These are phyloP conservation scores for Scalopus aquaticus DNA, from an alignment of 2,113 vertebrate genomes.

Conservation along the genomic window DNA sequence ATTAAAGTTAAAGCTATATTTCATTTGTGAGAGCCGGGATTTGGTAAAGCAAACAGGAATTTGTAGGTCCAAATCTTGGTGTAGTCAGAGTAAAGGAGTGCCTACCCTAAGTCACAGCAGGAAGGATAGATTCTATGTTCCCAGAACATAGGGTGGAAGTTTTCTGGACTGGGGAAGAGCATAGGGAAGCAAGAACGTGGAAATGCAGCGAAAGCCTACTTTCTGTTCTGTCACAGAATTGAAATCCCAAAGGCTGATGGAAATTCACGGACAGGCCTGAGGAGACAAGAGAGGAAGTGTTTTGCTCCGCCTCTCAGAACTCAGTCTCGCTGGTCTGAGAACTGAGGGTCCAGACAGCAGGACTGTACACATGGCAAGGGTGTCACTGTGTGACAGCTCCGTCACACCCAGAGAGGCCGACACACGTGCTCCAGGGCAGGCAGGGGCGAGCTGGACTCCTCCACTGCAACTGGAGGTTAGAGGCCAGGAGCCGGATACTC, in stretches of 20 bases:
- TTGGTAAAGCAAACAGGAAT: neutral
- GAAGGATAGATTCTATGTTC: neutral
- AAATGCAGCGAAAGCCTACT: neutral
- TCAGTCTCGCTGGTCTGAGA: neutral
- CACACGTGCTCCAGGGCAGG: neutral
- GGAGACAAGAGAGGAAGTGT: neutral
- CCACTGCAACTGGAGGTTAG: neutral
- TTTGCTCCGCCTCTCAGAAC: neutral
- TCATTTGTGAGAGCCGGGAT: neutral
- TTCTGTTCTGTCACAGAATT: neutral
- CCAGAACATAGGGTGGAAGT: neutral
- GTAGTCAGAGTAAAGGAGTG: neutral
- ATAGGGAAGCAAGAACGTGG: neutral
- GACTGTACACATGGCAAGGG: neutral
- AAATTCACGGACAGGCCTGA: neutral
- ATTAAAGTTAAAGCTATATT: neutral
- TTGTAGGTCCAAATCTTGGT: neutral
- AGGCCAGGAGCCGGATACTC: neutral
- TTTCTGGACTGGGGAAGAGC: neutral
- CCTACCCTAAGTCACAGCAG: neutral
- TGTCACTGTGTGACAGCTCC: neutral
- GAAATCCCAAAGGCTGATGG: neutral
- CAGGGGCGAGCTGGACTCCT: neutral
- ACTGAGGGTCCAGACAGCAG: neutral
- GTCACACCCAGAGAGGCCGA: neutral